These are phyloP conservation scores for Sphaerophoria taeniata DNA, from an alignment of 2,888 invertebrate species.

Conservation along the genomic window DNA sequence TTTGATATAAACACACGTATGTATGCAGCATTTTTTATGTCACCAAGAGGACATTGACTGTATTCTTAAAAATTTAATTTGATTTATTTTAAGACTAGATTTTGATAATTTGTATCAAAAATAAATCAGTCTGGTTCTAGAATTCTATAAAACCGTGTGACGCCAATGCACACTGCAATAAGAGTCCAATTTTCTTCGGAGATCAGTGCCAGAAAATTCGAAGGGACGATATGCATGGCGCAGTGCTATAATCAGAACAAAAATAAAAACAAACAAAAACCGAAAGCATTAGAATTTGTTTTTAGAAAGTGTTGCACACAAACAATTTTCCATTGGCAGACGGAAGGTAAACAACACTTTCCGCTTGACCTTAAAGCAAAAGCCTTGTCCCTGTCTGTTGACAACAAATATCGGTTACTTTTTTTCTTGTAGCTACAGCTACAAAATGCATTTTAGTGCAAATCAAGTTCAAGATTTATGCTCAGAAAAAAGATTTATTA, in stretches of 20 bases:
- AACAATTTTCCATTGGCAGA: neutral
- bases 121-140: slow-evolving; percentile 42
- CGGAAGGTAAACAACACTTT: slow-evolving; percentile 41
- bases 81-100: neutral
- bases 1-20: no score
- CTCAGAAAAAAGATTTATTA: slow-evolving; percentile 57
- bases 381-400: slow-evolving; percentile 14
- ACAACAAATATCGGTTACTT: neutral
- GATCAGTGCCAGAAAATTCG: neutral
- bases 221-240: no score
- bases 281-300: slow-evolving; percentile 10
- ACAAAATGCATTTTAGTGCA: neutral
- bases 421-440: neutral
- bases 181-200: slow-evolving; percentile 22
- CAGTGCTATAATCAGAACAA: neutral
- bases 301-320: slow-evolving; percentile 34
- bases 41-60: neutral
- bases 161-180: slow-evolving; percentile 25
- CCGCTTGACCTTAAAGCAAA: slow-evolving; percentile 53
- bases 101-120: slow-evolving; percentile 52
- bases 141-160: neutral
- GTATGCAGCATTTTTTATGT: no score
- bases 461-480: slow-evolving; percentile 68
- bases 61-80: neutral
- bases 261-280: neutral